Evolutionary conservation across 1,140 invertebrate species (phyloP).

Genomic region (Cardiocondyla obscurior): DNA sequence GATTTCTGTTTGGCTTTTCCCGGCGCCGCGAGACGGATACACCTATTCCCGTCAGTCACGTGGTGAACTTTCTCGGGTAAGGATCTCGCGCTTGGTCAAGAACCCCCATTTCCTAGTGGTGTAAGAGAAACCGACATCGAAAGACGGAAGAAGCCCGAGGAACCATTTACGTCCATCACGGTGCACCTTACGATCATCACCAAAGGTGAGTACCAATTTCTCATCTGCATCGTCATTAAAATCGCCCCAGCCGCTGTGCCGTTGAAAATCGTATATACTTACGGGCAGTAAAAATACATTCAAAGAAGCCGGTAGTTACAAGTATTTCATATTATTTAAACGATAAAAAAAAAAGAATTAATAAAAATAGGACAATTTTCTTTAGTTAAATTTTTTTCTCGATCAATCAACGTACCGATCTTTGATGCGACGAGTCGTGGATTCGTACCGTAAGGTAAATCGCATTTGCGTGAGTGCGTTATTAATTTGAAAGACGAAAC

Average conservation of each 20-base stretch:
- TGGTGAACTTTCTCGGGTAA: constrained; percentile 42
- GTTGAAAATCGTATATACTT: neutral
- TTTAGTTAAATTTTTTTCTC: neutral
- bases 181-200: neutral
- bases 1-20: constrained; percentile 55
- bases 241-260: neutral
- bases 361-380: too few relatives aligned
- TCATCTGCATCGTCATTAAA: neutral
- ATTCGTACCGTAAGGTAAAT: neutral
- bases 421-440: neutral
- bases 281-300: neutral
- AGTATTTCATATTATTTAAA: too few relatives aligned
- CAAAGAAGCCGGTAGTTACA: neutral
- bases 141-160: neutral
- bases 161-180: neutral
- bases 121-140: neutral
- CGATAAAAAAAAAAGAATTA: too few relatives aligned
- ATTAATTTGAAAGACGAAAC: constrained; percentile 20
- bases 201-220: constrained; percentile 15
- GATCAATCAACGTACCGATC: neutral
- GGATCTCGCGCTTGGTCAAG: constrained; percentile 26
- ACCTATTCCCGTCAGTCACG: constrained; percentile 52
- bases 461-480: neutral
- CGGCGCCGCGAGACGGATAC: constrained; percentile 23
- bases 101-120: neutral